Base-by-base conservation (phyloP, 2,113 vertebrate species). In the Trinectes maculatus region DNA sequence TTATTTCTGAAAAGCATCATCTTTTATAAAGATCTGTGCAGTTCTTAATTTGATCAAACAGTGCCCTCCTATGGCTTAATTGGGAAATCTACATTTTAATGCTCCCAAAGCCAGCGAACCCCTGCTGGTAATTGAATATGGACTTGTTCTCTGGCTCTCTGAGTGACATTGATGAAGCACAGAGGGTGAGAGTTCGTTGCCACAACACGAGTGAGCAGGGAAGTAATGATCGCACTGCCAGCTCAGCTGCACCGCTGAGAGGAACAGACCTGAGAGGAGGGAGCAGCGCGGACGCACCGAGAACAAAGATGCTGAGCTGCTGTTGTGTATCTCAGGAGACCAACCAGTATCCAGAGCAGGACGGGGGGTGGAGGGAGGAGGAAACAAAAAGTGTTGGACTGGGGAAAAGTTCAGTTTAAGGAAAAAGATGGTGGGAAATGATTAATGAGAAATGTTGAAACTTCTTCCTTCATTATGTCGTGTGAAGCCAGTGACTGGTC, bases 61-160 rank as follows among this genome's bases (percentile, higher is more conserved):
- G 46, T 87, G 90, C 90, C 91, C 89, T 77, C 89, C 77, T 34
- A 84, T 89, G 90, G 88, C 52, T 66, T 72, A 58, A 85, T 81
- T 62, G 29, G 49, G 83, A 65, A 68, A 86, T 74, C 74, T 80
- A 66, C 72, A 83, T 69, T 71, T 48, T 40, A 65, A 71, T 53
- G 49, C 58, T 40, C 48, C 8, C 8, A 65, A 42, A 28, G 25
- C 42, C 18, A 54, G 29, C 52, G 26, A 69, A n/a, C 40, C 71
- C 71, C 47, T 29, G 48, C 56, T 64, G 71, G 25, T 68, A 74
- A 82, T 79, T 80, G 43, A 80, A 82, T 83, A 66, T 66, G 55
- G 4, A 60, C 77, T 64, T 66, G 66, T 73, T 82, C 58, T 49
- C 19, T 33, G 34, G 22, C 37, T 54, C 70, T 31, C 43, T 68